Base-by-base conservation (phyloP, 1,140 invertebrate species). In the Zaprionus africanus region DNA sequence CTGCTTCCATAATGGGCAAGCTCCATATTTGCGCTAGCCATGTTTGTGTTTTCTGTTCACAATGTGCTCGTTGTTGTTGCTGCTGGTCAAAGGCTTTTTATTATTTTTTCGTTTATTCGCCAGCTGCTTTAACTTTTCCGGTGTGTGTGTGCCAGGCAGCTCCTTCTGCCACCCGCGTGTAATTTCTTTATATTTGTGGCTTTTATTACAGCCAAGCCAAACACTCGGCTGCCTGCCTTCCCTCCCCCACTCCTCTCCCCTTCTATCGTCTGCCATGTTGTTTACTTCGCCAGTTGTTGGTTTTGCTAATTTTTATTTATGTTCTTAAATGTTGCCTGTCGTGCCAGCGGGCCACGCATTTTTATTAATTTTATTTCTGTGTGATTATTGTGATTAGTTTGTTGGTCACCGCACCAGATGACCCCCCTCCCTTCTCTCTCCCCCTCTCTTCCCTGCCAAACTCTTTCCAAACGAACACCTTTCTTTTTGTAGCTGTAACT, bases 271-370 rank as follows among this genome's bases (percentile, higher is more conserved):
- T 28, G 46, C 76, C 80, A 72, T 70, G 72, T 72, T 81, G 77
- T 73, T 83, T 76, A 77, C 69, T 66, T 54, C 51, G 63, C 72
- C 75, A 74, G 54, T 78, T 90, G 85, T 90, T 90, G 85, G 85
- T 82, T 90, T 90, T 90, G 82, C 86, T 90, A 90, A 90, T 90
- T 90, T 88, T 90, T 90, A 90, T 90, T 90, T 90, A 90, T 90
- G 85, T 90, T 90, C 86, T 81, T 90, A 90, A 90, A 90, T 85
- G 85, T 70, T 90, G 43, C 72, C 83, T 85, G 76, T 79, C 85
- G 79, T 85, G 86, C 79, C 79, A 77, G 70, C 84, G 76, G 85
- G 73, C 81, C 76, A 90, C 85, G 85, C 86, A 90, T 90, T 90
- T 90, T 90, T 90, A 90, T 90, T 90, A 90, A 90, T 90, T 90